phyloP scores from a whole-genome alignment of 2,113 vertebrate genomes.

The Vicugna pacos region DNA sequence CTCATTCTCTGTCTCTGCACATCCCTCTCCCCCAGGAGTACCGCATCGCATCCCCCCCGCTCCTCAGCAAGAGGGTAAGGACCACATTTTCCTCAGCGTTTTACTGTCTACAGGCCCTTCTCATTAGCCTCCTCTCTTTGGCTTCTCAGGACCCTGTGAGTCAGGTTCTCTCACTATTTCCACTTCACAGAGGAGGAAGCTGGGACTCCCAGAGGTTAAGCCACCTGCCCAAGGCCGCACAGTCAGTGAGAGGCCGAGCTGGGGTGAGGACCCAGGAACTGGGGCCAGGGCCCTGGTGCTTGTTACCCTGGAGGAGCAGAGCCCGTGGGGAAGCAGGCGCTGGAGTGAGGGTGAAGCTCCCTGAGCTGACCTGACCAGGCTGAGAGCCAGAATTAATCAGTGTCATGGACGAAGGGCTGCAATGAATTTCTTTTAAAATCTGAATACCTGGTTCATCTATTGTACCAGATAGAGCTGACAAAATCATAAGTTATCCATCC shows the following conservation, averaged over 20 bases:
- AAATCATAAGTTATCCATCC: constrained; percentile 44
- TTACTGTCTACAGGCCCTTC: neutral
- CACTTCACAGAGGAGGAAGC: neutral
- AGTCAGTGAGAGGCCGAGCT: neutral
- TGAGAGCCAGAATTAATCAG: constrained; percentile 50
- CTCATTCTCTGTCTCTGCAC: neutral
- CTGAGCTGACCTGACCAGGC: neutral
- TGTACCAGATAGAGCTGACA: constrained; percentile 63
- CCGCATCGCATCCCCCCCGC: rapidly evolving
- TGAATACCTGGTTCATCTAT: constrained; percentile 66
- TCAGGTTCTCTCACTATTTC: neutral
- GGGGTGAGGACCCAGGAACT: neutral
- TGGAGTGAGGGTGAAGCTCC: neutral
- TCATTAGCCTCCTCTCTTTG: neutral
- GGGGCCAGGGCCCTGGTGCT: neutral
- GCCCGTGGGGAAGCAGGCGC: neutral
- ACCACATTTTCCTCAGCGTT: neutral
- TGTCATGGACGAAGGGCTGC: constrained; percentile 43
- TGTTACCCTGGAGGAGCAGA: neutral
- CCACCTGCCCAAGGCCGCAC: neutral
- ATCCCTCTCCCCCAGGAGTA: rapidly evolving
- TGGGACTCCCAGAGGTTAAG: neutral
- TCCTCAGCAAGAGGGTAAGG: neutral
- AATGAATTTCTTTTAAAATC: constrained; percentile 68
- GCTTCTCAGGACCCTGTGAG: neutral